Percentiles rank a stretch among this genome's conserved stretches.
Conservation (phyloP, 1,140 invertebrate genomes). For the Stenopsyche tienmushanensis region DNA sequence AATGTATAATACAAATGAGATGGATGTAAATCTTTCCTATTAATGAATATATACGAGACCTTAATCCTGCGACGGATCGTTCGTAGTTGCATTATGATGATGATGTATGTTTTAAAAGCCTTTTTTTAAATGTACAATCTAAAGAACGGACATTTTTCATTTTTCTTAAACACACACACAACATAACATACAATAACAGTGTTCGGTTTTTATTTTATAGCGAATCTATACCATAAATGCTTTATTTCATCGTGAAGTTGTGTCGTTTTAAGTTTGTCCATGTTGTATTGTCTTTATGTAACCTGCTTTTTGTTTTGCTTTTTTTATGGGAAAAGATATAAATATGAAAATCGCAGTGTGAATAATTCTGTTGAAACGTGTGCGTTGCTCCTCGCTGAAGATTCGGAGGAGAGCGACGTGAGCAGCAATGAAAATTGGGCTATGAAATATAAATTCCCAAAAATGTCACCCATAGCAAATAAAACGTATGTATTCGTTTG, state of each 20-base stretch:
- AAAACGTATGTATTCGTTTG: not conserved
- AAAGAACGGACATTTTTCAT: too few species aligned
- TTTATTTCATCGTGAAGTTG: not conserved
- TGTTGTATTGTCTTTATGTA: not conserved
- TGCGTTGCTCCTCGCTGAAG: constrained; percentile 6
- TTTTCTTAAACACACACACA: too few species aligned
- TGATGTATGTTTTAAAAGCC: too few species aligned
- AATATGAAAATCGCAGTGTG: not conserved
- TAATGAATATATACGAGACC: too few species aligned
- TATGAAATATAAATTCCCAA: not conserved
- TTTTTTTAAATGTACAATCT: too few species aligned
- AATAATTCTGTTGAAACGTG: not conserved
- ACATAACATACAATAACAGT: too few species aligned
- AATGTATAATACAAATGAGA: too few species aligned
- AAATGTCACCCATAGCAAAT: not conserved
- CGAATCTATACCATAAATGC: too few species aligned
- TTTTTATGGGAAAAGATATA: constrained; percentile 10
- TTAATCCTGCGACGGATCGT: too few species aligned
- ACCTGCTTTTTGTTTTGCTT: not conserved
- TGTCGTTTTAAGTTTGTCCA: not conserved
- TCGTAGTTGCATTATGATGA: too few species aligned
- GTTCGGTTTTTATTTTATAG: too few species aligned
- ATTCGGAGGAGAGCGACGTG: not conserved
- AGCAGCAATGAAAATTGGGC: not conserved
- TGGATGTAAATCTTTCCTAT: too few species aligned